A percentile compares a stretch with the other conserved stretches of the same genome.
These are phyloP conservation scores for Petrolisthes cinctipes DNA, from an alignment of 2,888 invertebrate genomes.

Conservation along the genomic window DNA sequence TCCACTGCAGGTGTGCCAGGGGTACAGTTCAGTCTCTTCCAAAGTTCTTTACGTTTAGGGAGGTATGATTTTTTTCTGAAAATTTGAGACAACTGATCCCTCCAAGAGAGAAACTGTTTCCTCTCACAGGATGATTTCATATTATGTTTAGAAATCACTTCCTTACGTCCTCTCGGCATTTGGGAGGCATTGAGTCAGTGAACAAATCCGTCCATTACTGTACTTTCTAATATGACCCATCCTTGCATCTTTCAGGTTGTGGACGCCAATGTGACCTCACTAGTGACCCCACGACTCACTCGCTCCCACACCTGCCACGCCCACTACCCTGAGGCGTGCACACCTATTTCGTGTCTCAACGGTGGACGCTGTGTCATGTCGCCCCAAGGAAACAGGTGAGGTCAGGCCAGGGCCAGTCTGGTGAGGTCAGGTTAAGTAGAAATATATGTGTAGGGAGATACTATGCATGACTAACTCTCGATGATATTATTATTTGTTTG, in stretches of 20 bases:
- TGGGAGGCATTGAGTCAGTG: no score
- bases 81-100: no score
- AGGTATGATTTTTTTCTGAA: no score
- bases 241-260: neutral
- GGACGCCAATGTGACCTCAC: neutral
- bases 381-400: neutral
- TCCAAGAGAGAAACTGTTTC: no score
- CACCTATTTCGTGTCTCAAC: conserved; percentile 19
- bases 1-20: conserved; percentile 8
- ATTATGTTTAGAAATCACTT: neutral
- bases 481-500: no score
- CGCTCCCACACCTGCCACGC: neutral
- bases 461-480: no score
- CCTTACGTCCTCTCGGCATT: neutral
- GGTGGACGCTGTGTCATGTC: conserved; percentile 9
- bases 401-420: no score
- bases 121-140: neutral
- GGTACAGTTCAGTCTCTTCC: no score
- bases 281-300: conserved; percentile 12
- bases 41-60: no score
- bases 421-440: no score
- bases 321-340: conserved; percentile 10
- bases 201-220: no score
- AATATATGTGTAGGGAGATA: no score
- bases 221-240: neutral